Conservation (phyloP, 35 echinoderm and acorn worm genomes). For the Nesometra sesokonis region DNA sequence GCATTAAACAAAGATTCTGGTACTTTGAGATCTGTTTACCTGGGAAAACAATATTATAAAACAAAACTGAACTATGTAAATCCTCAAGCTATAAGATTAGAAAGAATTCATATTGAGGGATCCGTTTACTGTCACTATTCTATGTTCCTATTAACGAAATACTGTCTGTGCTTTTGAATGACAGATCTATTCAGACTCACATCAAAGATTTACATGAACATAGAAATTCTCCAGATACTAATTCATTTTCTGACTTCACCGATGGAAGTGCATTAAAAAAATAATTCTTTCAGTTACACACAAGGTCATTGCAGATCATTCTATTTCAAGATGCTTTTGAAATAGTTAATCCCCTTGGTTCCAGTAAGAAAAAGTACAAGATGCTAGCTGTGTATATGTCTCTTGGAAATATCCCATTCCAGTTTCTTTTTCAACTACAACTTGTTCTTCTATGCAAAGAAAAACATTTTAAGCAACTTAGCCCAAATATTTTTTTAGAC, state of each 20-base stretch:
- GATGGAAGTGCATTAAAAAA: constrained; percentile 19
- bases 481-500: not conserved
- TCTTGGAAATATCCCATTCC: constrained; percentile 1
- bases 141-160: constrained; percentile 34
- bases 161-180: not conserved
- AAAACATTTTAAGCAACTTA: constrained; percentile 13
- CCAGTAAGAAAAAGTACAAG: constrained; percentile 27
- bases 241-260: not conserved
- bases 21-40: not conserved
- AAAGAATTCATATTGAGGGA: not conserved
- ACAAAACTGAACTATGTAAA: not conserved
- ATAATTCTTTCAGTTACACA: constrained; percentile 9
- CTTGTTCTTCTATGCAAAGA: constrained; percentile 39
- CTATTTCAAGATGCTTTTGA: constrained; percentile 45
- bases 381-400: constrained; percentile 20
- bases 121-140: constrained; percentile 11
- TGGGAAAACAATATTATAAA: constrained; percentile 10
- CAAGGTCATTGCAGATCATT: not conserved
- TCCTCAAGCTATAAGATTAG: not conserved
- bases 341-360: constrained; percentile 33
- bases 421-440: constrained; percentile 21
- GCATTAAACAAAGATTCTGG: not conserved
- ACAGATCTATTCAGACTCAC: not conserved
- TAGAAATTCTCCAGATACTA: not conserved
- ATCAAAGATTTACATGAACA: not conserved